phyloP scores from a whole-genome alignment of 2,113 vertebrate genomes.

The Stictonetta naevosa region DNA sequence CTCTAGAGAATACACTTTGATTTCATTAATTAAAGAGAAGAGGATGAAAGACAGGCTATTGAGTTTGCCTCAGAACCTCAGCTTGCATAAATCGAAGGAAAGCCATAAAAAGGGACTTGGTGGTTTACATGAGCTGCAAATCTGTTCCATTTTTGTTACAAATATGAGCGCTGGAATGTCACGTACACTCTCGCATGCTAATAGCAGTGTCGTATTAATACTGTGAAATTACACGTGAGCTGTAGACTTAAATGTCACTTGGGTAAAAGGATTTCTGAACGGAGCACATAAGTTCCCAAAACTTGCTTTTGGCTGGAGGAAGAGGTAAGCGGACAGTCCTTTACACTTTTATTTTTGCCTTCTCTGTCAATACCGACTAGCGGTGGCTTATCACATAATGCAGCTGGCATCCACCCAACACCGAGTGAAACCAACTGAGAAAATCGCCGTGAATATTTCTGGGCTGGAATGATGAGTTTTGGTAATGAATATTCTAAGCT shows the following conservation, averaged over 20 bases:
- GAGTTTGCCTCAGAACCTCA: background rate
- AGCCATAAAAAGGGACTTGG: background rate
- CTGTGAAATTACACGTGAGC: slow-evolving; percentile 41
- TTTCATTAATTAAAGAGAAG: background rate
- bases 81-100: background rate
- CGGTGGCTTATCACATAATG: background rate
- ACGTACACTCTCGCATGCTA: background rate
- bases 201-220: background rate
- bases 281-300: background rate
- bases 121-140: background rate
- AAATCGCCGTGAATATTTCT: slow-evolving; percentile 5
- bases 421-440: background rate
- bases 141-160: background rate
- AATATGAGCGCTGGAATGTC: background rate
- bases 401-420: background rate
- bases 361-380: background rate
- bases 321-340: background rate
- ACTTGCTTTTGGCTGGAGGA: background rate
- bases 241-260: background rate
- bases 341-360: background rate
- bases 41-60: background rate
- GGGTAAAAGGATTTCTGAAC: slow-evolving; percentile 10
- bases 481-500: slow-evolving; percentile 52
- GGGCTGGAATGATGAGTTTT: slow-evolving; percentile 11
- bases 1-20: background rate